Evolutionary conservation across 2,888 invertebrate genomes (phyloP).

Genomic region (Cephus rjabovi): DNA sequence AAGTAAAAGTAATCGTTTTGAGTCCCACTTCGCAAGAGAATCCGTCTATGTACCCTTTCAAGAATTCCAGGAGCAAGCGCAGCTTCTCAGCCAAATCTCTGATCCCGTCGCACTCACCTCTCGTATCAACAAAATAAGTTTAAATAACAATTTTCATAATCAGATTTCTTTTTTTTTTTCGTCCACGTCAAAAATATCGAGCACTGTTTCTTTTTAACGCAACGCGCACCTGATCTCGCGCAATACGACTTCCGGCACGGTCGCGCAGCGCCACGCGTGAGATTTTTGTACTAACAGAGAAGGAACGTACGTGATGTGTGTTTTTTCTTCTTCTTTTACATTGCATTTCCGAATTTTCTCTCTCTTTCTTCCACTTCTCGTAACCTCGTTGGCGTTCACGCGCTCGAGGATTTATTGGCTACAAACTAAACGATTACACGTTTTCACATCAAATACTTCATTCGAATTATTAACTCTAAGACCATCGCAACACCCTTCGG

Average conservation of each 20-base stretch:
- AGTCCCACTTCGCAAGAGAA: neutral
- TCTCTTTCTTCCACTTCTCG: constrained; percentile 8
- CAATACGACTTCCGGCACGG: neutral
- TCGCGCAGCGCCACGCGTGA: neutral
- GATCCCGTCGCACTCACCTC: neutral
- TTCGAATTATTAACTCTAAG: constrained; percentile 10
- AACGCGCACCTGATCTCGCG: neutral
- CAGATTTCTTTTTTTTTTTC: neutral
- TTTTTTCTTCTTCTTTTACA: neutral
- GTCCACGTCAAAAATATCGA: neutral
- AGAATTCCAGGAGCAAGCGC: neutral
- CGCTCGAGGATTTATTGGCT: constrained; percentile 27
- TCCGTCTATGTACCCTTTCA: neutral
- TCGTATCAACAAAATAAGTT: neutral
- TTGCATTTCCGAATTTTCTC: neutral
- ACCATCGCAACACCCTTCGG: neutral
- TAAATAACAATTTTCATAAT: neutral
- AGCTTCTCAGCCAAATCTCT: neutral
- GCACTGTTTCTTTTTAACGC: neutral
- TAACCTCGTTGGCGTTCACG: neutral
- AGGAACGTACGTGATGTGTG: neutral
- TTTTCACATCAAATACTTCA: constrained; percentile 45
- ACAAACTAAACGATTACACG: constrained; percentile 55
- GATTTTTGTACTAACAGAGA: neutral
- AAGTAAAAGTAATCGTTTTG: constrained; percentile 25